A percentile compares a stretch with the other conserved stretches of the same genome.
Evolutionary conservation across 1,140 invertebrate genomes (phyloP).

Genomic region (Prorops nasuta): DNA sequence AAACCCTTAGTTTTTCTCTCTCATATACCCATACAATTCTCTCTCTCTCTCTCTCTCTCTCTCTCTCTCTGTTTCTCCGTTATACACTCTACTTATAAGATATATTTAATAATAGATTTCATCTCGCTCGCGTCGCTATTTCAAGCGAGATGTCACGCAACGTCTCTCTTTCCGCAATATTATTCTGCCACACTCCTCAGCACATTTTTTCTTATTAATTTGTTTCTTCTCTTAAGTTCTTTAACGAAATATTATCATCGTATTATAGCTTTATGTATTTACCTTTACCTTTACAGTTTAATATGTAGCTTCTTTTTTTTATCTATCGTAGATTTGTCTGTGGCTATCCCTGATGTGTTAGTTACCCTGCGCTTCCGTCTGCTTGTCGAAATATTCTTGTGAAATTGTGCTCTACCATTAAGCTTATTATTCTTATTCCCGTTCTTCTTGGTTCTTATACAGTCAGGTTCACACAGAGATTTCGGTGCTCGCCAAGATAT

Average conservation of each 20-base stretch:
- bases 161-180: too few relatives aligned
- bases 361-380: conserved; percentile 59
- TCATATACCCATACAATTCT: too few relatives aligned
- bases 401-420: conserved; percentile 49
- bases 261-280: conserved; percentile 43
- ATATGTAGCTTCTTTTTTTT: conserved; percentile 51
- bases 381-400: conserved; percentile 57
- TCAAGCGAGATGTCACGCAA: conserved; percentile 32
- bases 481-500: conserved; percentile 11
- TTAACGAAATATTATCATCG: conserved; percentile 51
- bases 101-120: conserved; percentile 37
- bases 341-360: conserved; percentile 59
- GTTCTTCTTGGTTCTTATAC: conserved; percentile 9
- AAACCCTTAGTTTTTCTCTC: too few relatives aligned
- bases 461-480: conserved; percentile 6
- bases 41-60: too few relatives aligned
- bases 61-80: too few relatives aligned
- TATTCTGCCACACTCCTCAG: conserved; percentile 18
- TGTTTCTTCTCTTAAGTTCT: conserved; percentile 26
- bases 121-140: conserved; percentile 31
- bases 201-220: conserved; percentile 9
- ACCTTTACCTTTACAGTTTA: conserved; percentile 50
- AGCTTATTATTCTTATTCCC: conserved; percentile 15
- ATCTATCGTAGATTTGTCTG: conserved; percentile 58
- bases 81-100: background rate